Evolutionary conservation across 2,113 vertebrate genomes (phyloP).

Genomic region (Peromyscus californicus): DNA sequence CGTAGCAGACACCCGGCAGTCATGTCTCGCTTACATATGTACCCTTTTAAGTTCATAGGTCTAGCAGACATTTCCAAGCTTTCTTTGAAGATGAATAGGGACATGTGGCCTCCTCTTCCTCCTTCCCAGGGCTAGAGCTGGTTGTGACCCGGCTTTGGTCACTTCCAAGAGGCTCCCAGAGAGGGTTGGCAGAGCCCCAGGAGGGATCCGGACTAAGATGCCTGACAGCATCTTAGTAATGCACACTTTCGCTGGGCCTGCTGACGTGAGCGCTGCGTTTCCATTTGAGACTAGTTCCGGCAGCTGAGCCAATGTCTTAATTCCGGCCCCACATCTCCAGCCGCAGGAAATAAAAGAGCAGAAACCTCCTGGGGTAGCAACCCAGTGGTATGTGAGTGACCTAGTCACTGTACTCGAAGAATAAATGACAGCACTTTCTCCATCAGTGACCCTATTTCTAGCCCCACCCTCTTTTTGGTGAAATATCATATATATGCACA

Average conservation of each 20-base stretch:
- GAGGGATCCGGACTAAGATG: rapidly evolving
- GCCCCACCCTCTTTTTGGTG: neutral
- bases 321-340: neutral
- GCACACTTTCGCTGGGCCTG: neutral
- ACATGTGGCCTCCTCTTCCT: neutral
- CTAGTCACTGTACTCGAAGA: neutral
- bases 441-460: neutral
- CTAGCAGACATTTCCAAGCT: neutral
- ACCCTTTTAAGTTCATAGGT: neutral
- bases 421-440: neutral
- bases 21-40: neutral
- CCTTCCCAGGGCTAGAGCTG: neutral
- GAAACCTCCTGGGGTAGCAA: neutral
- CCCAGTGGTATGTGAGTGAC: too few species aligned
- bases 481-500: too few species aligned
- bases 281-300: neutral
- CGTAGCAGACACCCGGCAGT: neutral
- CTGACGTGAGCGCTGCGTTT: neutral
- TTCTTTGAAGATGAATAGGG: neutral
- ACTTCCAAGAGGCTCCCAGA: neutral
- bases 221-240: neutral
- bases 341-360: neutral
- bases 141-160: neutral
- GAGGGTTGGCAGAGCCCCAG: neutral
- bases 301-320: too few species aligned